A percentile compares a stretch with the other conserved stretches of the same genome.
Conservation (phyloP, 2,797 vertebrate genomes). For the Rhinichthys osculus region DNA sequence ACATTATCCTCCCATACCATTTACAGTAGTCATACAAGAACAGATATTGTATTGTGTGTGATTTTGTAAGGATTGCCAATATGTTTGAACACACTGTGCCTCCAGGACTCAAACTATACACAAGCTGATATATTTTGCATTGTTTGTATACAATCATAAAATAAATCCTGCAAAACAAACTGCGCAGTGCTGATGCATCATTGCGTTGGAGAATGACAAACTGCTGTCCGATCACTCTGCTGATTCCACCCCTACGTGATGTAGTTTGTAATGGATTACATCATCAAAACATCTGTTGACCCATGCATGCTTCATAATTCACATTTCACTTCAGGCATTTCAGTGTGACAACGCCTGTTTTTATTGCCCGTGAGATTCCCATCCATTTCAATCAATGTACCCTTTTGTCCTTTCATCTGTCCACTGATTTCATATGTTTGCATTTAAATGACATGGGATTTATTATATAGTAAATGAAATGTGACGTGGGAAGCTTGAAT, state of each 20-base stretch:
- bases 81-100: background rate
- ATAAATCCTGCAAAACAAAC: slow-evolving; percentile 16
- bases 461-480: slow-evolving; percentile 17
- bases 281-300: slow-evolving; percentile 66
- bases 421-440: slow-evolving; percentile 10
- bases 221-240: slow-evolving; percentile 27
- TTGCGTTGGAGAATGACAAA: slow-evolving; percentile 37
- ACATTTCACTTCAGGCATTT: slow-evolving; percentile 54
- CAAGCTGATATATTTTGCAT: slow-evolving; percentile 11
- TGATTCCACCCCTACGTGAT: slow-evolving; percentile 53
- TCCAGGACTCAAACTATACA: background rate
- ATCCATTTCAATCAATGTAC: slow-evolving; percentile 44
- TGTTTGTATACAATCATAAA: slow-evolving; percentile 4
- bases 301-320: slow-evolving; percentile 54
- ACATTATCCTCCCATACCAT: background rate
- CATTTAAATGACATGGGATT: background rate
- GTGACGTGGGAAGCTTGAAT: background rate
- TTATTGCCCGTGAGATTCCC: slow-evolving; percentile 48
- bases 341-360: slow-evolving; percentile 61
- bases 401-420: slow-evolving; percentile 38
- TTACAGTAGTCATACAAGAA: background rate
- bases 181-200: slow-evolving; percentile 17
- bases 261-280: slow-evolving; percentile 55
- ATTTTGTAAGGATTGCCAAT: slow-evolving; percentile 4
- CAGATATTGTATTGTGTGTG: background rate